These are phyloP conservation scores for Epinephelus coioides DNA, from an alignment of 2,797 vertebrate species.

Conservation along the genomic window DNA sequence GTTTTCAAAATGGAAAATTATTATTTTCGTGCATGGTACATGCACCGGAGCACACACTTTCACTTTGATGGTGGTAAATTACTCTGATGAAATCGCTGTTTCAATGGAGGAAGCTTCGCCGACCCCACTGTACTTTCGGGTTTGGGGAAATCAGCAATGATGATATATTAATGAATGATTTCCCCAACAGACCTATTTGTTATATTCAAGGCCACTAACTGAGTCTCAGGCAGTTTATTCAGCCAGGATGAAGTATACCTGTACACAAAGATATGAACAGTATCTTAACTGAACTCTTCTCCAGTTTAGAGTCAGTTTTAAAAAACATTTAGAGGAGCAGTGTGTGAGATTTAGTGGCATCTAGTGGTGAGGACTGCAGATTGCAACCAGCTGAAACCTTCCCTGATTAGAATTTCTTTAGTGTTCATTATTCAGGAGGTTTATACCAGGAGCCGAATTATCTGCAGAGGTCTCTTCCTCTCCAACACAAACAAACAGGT, in stretches of 20 bases:
- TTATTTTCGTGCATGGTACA: not conserved
- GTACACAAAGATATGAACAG: not conserved
- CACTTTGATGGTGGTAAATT: not conserved
- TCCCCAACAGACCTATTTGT: conserved; percentile 20
- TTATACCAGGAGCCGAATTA: too few species aligned
- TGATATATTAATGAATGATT: conserved; percentile 1
- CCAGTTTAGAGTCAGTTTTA: not conserved
- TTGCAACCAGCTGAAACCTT: too few species aligned
- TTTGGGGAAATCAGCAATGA: conserved; percentile 34
- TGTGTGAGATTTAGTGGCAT: too few species aligned
- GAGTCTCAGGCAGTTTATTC: conserved; percentile 2
- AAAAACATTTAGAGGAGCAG: not conserved
- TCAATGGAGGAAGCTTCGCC: not conserved
- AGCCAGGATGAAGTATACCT: not conserved
- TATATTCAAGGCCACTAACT: not conserved
- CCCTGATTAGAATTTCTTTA: too few species aligned
- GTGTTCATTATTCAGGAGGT: too few species aligned
- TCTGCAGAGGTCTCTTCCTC: too few species aligned
- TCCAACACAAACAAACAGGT: too few species aligned
- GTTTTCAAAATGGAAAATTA: conserved; percentile 7
- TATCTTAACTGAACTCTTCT: not conserved
- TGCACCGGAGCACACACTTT: not conserved
- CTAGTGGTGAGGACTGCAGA: too few species aligned
- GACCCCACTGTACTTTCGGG: not conserved
- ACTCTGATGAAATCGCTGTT: not conserved